Percentiles rank a stretch among this genome's conserved stretches.
phyloP scores from a whole-genome alignment of 2,113 vertebrate species.

The Benitochromis conjunctus region DNA sequence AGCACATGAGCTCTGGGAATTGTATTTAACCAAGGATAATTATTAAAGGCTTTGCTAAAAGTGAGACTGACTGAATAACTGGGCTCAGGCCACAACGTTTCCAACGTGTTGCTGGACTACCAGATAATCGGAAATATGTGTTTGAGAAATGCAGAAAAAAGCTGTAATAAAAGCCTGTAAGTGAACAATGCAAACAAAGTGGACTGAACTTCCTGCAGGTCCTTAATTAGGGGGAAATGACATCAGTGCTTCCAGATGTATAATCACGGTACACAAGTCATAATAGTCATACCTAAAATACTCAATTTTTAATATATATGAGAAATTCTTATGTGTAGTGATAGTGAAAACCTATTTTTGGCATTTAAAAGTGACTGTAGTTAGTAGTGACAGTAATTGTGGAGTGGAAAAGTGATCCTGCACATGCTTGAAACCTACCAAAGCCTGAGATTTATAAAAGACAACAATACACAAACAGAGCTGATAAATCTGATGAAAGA shows the following conservation, averaged over 20 bases:
- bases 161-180: background rate
- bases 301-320: background rate
- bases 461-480: background rate
- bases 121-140: background rate
- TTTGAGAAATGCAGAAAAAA: background rate
- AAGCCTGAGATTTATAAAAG: background rate
- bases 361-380: background rate
- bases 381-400: background rate
- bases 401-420: background rate
- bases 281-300: background rate
- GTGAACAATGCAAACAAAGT: background rate
- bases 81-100: background rate
- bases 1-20: fast-evolving
- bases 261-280: background rate
- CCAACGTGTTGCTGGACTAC: background rate
- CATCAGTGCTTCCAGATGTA: background rate
- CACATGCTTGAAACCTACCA: background rate
- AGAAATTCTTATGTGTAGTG: background rate
- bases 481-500: background rate
- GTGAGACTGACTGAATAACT: background rate
- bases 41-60: background rate
- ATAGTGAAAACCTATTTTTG: background rate
- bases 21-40: background rate
- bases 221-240: background rate
- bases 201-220: background rate